Conservation (phyloP, 2,888 invertebrate species). For the Perizoma affinitatum region DNA sequence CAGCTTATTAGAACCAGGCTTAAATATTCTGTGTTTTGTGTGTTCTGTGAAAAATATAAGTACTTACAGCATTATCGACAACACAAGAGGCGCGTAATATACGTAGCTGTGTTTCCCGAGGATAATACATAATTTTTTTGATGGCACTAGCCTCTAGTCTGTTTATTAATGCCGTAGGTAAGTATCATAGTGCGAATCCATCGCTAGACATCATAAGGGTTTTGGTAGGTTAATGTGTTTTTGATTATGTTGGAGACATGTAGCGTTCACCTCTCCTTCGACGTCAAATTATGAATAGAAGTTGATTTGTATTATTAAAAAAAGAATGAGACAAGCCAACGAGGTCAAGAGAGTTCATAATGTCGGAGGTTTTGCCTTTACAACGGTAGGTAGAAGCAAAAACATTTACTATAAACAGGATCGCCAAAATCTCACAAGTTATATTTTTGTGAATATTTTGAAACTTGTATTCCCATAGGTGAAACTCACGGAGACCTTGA, state of each 20-base stretch:
- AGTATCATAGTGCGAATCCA: not conserved
- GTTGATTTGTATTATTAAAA: conserved; percentile 1
- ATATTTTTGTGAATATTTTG: too few relatives aligned
- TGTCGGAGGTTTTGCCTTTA: not conserved
- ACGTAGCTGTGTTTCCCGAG: not conserved
- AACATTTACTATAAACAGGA: too few relatives aligned
- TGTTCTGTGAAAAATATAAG: too few relatives aligned
- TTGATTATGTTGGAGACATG: conserved; percentile 6
- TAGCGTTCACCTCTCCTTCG: conserved; percentile 7
- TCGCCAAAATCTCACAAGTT: too few relatives aligned
- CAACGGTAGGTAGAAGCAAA: not conserved
- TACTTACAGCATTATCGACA: not conserved
- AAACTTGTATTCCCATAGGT: too few relatives aligned
- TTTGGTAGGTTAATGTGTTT: conserved; percentile 16
- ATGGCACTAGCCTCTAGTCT: not conserved
- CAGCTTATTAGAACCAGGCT: too few relatives aligned
- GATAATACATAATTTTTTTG: not conserved
- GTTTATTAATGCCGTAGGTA: not conserved
- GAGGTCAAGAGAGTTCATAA: not conserved
- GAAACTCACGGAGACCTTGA: too few relatives aligned
- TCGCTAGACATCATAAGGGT: not conserved
- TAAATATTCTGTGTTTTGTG: too few relatives aligned
- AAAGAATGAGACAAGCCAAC: not conserved
- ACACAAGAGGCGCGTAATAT: not conserved
- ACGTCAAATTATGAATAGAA: conserved; percentile 8